Percentiles rank a stretch among this genome's conserved stretches.
These are phyloP conservation scores for Eumaeus atala DNA, from an alignment of 1,140 invertebrate genomes.

Conservation along the genomic window DNA sequence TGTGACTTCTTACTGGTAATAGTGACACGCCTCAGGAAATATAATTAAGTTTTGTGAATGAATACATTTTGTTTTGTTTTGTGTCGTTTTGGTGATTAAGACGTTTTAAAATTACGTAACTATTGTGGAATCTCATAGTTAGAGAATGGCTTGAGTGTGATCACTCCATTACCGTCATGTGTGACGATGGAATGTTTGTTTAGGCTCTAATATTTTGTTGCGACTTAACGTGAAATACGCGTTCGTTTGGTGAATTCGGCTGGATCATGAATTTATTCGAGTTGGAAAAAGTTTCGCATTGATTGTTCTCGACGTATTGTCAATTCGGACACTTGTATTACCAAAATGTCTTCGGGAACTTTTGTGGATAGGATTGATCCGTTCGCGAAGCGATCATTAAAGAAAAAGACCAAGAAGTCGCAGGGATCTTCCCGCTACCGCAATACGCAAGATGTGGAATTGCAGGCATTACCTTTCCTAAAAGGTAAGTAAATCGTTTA, in stretches of 20 bases:
- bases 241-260: conserved; percentile 60
- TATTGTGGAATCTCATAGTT: conserved; percentile 70
- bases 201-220: conserved; percentile 69
- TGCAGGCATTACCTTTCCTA: conserved; percentile 88
- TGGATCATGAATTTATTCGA: conserved; percentile 67
- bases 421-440: conserved; percentile 93
- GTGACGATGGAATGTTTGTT: conserved; percentile 73
- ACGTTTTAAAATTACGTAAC: conserved; percentile 71
- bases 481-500: conserved; percentile 80
- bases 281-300: conserved; percentile 65
- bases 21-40: conserved; percentile 73
- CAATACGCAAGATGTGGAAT: conserved; percentile 91
- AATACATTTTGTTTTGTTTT: conserved; percentile 65
- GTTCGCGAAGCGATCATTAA: conserved; percentile 92
- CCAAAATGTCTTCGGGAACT: conserved; percentile 85
- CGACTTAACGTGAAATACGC: conserved; percentile 63
- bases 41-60: conserved; percentile 67
- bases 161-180: conserved; percentile 72
- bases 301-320: conserved; percentile 62
- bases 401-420: conserved; percentile 94
- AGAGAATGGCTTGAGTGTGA: conserved; percentile 72
- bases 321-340: conserved; percentile 66
- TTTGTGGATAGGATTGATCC: conserved; percentile 97
- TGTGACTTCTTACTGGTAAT: conserved; percentile 71
- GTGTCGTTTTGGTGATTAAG: conserved; percentile 68